Evolutionary conservation across 2,888 invertebrate species (phyloP).

Genomic region (Acheta domesticus): DNA sequence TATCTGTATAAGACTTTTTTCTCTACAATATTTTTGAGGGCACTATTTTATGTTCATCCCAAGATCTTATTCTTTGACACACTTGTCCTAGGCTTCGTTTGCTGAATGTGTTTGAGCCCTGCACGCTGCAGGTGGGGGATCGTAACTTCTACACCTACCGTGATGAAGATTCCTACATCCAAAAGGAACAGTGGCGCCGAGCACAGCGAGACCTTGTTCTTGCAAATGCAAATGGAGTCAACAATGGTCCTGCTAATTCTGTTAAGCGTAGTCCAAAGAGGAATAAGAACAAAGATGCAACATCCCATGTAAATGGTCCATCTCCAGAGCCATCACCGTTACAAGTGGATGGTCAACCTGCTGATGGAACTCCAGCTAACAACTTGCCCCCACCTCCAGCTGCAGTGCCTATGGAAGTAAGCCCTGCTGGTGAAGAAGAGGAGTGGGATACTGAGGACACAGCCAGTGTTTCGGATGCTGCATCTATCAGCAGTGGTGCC

Average conservation of each 20-base stretch:
- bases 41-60: too few relatives aligned
- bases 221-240: constrained; percentile 44
- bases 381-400: background rate
- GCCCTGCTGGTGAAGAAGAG: constrained; percentile 39
- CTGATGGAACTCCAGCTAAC: background rate
- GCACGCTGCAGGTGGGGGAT: constrained; percentile 86
- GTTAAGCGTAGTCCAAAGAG: constrained; percentile 32
- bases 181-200: constrained; percentile 71
- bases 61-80: too few relatives aligned
- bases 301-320: background rate
- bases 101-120: constrained; percentile 81
- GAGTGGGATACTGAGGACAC: constrained; percentile 52
- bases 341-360: background rate
- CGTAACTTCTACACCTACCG: constrained; percentile 77
- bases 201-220: constrained; percentile 45
- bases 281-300: constrained; percentile 27
- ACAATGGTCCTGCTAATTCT: constrained; percentile 31
- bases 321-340: constrained; percentile 11
- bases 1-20: too few relatives aligned
- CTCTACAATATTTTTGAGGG: too few relatives aligned
- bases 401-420: background rate
- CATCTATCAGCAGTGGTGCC: constrained; percentile 42
- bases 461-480: constrained; percentile 50
- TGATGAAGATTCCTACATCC: constrained; percentile 69
- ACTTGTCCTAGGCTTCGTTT: constrained; percentile 61